Conservation (phyloP, 2,888 invertebrate genomes). For the Leucozona laternaria region DNA sequence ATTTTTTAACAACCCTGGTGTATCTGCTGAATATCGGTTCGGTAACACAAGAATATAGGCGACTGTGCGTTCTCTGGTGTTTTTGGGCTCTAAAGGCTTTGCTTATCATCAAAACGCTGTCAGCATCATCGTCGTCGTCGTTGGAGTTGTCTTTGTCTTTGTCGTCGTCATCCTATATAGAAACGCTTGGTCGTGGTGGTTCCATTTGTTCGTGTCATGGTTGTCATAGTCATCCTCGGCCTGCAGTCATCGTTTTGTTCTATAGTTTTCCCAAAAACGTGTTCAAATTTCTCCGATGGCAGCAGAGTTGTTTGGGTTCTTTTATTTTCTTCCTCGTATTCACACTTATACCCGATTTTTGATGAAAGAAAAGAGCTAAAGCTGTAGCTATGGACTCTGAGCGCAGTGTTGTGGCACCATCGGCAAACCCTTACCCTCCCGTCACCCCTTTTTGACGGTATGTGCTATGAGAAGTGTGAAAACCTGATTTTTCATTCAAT, state of each 20-base stretch:
- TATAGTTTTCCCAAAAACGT: slow-evolving; percentile 58
- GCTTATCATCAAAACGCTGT: slow-evolving; percentile 56
- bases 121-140: slow-evolving; percentile 21
- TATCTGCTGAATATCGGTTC: slow-evolving; percentile 20
- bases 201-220: slow-evolving; percentile 36
- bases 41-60: too few species aligned
- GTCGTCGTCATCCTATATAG: neutral
- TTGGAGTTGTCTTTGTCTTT: neutral
- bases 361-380: neutral
- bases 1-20: slow-evolving; percentile 14
- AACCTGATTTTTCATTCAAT: slow-evolving; percentile 69
- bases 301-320: slow-evolving; percentile 51
- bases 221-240: slow-evolving; percentile 58
- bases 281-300: slow-evolving; percentile 62
- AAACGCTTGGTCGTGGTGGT: slow-evolving; percentile 17
- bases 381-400: neutral
- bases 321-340: slow-evolving; percentile 39
- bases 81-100: slow-evolving; percentile 35
- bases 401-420: neutral
- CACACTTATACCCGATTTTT: slow-evolving; percentile 46
- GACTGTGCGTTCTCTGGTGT: slow-evolving; percentile 54
- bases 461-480: slow-evolving; percentile 38
- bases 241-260: slow-evolving; percentile 65
- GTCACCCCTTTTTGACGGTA: neutral
- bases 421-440: neutral